Evolutionary conservation across 2,888 invertebrate genomes (phyloP), one percentile per base, ranked within the genome.

Genomic region (Tuta absoluta): DNA sequence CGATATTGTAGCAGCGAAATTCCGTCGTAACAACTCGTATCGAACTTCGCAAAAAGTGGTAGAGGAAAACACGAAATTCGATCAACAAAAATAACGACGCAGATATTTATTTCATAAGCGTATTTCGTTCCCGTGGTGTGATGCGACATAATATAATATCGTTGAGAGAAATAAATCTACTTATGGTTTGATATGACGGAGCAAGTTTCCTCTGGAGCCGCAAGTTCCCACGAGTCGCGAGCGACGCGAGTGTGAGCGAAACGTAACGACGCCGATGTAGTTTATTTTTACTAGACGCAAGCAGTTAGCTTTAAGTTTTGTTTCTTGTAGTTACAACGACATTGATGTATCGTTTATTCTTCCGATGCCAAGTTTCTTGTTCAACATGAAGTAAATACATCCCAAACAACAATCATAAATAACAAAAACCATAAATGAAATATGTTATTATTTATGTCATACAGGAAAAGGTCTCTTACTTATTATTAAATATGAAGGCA

Each of bases 301-400:
- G 51, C 23, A 51, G 51, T 51, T 11, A 21, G 51, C 51, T 51
- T 51, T 19, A 51, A 51, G 51, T 23, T 51, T 23, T 23, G 21
- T 19, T 51, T 21, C 51, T 51, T 51, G 11, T 12, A 23, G 23
- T 23, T 23, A 51, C 23, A 8, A 51, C 11, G 51, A 51, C 51
- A 51, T 10, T 51, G 51, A 51, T 51, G 51, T 51, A 51, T 51
- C 51, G 51, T 51, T 45, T 51, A 12, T 51, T 51, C 19, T 23
- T 23, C 23, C 51, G 51, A 51, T 51, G 51, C 51, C 51, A 51
- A 51, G 51, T 51, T 51, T 45, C 45, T 51, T 51, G 51, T 51
- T 17, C 19, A 56, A 56, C 23, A 53, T 53, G 24, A 53, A 53
- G 21, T 11, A 21, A 49, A 49, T 21, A 49, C 49, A 23, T 12